Base-by-base conservation (phyloP, 2,113 vertebrate species). In the Clupea harengus region DNA sequence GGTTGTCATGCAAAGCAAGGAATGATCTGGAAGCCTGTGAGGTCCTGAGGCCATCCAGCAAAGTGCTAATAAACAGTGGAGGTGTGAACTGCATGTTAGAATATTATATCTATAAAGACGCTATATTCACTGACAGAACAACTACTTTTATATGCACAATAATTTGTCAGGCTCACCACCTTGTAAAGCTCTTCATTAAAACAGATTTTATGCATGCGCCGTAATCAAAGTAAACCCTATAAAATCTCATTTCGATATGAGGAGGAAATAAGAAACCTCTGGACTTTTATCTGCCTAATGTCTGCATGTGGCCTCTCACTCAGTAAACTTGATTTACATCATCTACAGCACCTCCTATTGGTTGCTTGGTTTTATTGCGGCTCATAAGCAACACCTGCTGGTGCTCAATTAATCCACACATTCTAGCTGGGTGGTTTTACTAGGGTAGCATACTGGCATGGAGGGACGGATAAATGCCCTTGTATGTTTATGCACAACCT, bases 321-420 rank as follows among this genome's bases (percentile, higher is more conserved):
- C 67, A 5, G 67, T 75, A 75, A 45, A 60, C 22, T 39, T 81
- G 45, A 89, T 83, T 81, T 50, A 81, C 20, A 20, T 82, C 82
- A 32, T 22, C 81, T 75, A n/a, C 28, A 52, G n/a, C 84, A 22
- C 39, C 10, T 80, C 50, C 22, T 80, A 49, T 46, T 25, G 60
- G 78, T 67, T 72, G 54, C 28, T 78, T 75, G 13, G 57, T 81
- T 78, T 54, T 28, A 50, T n/a, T 2, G 18, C 28, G 47, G 78
- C 54, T 82, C 85, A 54, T 7, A 81, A 32, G 81, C 67, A 67
- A 86, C 85, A 39, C 84, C 87, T 84, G 50, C 84, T 87, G 84
- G 83, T 45, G 82, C 52, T 45, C 81, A 85, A 88, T 87, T 86
- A 52, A 64, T 72, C 78, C 75, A 83, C 85, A 25, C 83, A 75